A percentile compares a stretch with the other conserved stretches of the same genome.
Evolutionary conservation across 2,888 invertebrate species (phyloP).

Genomic region (Caenorhabditis zanzibari): DNA sequence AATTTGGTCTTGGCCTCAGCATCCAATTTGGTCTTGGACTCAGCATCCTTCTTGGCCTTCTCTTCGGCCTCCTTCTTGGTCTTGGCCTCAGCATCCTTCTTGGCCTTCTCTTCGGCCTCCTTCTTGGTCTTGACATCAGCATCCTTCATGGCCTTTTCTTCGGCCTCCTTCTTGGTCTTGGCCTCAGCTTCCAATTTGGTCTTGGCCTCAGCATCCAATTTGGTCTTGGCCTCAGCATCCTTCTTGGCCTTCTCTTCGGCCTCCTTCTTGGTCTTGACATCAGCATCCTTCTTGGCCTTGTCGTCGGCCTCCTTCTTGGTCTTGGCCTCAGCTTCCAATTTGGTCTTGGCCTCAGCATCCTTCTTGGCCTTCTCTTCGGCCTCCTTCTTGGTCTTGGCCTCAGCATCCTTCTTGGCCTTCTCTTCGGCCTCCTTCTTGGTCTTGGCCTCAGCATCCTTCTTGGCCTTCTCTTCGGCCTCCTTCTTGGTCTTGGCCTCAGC

Average conservation of each 20-base stretch:
- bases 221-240: constrained; percentile 20
- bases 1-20: constrained; percentile 25
- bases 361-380: constrained; percentile 19
- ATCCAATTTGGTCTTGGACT: background rate
- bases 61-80: constrained; percentile 36
- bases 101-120: constrained; percentile 1
- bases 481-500: constrained; percentile 1
- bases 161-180: constrained; percentile 28
- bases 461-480: constrained; percentile 5
- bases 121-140: constrained; percentile 24
- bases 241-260: constrained; percentile 37
- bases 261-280: constrained; percentile 20
- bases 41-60: constrained; percentile 2
- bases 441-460: background rate
- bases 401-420: constrained; percentile 29
- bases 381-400: constrained; percentile 17
- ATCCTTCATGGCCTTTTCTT: constrained; percentile 26
- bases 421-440: constrained; percentile 31
- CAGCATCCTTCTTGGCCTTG: constrained; percentile 35
- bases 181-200: background rate
- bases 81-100: constrained; percentile 26
- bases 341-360: constrained; percentile 16
- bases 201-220: constrained; percentile 18
- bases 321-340: constrained; percentile 6
- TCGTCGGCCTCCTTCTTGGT: constrained; percentile 23